Base-by-base conservation (phyloP, 2,797 vertebrate species). In the Accipiter fasciatus region DNA sequence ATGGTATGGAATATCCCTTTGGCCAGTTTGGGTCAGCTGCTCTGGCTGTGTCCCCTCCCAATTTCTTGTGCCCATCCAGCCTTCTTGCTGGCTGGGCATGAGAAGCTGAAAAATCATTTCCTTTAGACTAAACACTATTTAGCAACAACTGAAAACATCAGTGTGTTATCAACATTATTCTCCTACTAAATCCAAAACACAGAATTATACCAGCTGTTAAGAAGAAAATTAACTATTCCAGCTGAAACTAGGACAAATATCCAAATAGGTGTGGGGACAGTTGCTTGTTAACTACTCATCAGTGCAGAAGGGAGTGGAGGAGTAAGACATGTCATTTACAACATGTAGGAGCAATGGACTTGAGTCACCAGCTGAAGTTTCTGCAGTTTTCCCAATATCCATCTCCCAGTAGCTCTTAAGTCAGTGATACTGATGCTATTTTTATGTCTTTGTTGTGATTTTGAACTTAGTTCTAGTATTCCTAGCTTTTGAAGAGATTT, bases 281-380 rank as follows among this genome's bases (percentile, higher is more conserved):
- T 2, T 62, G 8, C 47, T 76, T 55, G 15, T 54, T 59, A 50
- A 13, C 29, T 82, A 19, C 19, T 47, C 5, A 5, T 69, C 6
- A 21, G 8, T 67, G 28, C 28, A 59, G 6, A 77, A 62, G 21
- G 25, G 19, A 70, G 7, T 52, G 26, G 24, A 78, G 26, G 47
- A 55, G 3, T 37, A 26, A n/a, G 28, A 14, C 9, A 5, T 25
- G 12, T 35, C 13, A 2, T 65, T 78, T 50, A 58, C 15, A 64
- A 13, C 8, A 9, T 19, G 35, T 42, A 33, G 20, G 22, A 49
- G 15, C 39, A 77, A 8, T 0, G 1, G 35, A 50, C 5, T 0
- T 35, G 35, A 28, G 11, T 71, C 8, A 6, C 20, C 8, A 79
- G 0, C 13, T 62, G 21, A n/a, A 72, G 8, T 14, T 29, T 70